Evolutionary conservation across 2,113 vertebrate genomes (phyloP), one percentile per base, ranked within the genome.

Genomic region (Natator depressus): DNA sequence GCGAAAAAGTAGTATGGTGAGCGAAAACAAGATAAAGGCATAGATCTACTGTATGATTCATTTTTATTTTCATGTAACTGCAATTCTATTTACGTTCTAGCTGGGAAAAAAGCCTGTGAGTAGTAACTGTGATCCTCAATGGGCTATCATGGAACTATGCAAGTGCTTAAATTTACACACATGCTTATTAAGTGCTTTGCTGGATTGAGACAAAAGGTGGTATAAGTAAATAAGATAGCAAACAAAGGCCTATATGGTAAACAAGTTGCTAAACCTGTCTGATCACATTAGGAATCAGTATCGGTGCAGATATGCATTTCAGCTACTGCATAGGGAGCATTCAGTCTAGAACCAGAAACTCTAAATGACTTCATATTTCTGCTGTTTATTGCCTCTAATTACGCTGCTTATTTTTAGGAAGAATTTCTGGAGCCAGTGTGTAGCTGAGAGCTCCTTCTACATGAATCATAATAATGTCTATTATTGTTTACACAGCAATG

Each of bases 401-500:
- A 93, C 84, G 27, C 53, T 94, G 85, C 69, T 94, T 95, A 38
- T 42, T 92, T 94, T 96, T 85, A 91, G 50, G 65, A 89, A 92
- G 75, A 84, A 92, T 91, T 89, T 95, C 94, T 94, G 49, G 91
- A 95, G 80, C 94, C 80, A 91, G 72, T 80, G 91, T 84, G 92
- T 93, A 97, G 83, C 89, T 96, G 87, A 84, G 91, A 85, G 81
- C 85, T 93, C 85, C 35, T 87, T 93, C 59, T 57, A 84, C 72
- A 55, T 96, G 93, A 97, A 93, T 97, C 93, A 93, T 50, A 51
- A 69, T 87, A 93, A 97, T 80, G 69, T 84, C 57, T 95, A 49
- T 90, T 85, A 89, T 49, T 97, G 91, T 97, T 97, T 97, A 95
- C 47, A 12, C 47, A 97, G 95, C 76, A 55, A 81, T 93, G 87